Conservation (phyloP, 1,140 invertebrate genomes). For the Cherax quadricarinatus region DNA sequence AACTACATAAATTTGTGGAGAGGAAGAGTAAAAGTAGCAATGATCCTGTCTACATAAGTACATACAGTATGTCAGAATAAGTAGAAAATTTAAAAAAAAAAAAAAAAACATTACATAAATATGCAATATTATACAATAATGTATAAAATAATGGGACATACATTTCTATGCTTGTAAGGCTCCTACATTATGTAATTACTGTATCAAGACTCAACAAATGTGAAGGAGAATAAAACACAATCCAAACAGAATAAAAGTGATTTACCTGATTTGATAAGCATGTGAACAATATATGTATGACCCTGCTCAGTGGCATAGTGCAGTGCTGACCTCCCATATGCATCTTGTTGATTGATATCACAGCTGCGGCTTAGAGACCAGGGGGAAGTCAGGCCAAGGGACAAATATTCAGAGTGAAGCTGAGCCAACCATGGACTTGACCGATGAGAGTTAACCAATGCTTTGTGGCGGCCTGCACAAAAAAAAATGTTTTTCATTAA, state of each 20-base stretch:
- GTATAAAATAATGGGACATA: no score
- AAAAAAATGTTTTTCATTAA: constrained; percentile 63
- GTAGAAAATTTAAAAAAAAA: no score
- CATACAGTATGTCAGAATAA: no score
- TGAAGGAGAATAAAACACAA: neutral
- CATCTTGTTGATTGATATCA: constrained; percentile 79
- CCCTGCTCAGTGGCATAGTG: constrained; percentile 81
- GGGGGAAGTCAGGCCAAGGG: constrained; percentile 41
- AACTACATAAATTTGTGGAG: no score
- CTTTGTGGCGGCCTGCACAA: constrained; percentile 76
- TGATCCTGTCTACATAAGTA: no score
- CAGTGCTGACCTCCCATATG: constrained; percentile 79
- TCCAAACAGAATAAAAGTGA: neutral
- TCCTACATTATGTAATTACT: no score
- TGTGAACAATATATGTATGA: constrained; percentile 78
- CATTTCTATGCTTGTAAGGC: no score
- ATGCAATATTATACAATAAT: no score
- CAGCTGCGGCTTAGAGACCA: constrained; percentile 73
- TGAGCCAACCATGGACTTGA: constrained; percentile 67
- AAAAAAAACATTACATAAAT: no score
- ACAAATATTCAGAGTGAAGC: constrained; percentile 61
- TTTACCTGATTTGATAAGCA: constrained; percentile 76
- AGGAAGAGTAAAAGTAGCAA: no score
- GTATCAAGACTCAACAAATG: no score
- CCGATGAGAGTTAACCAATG: constrained; percentile 57